Base-by-base conservation (phyloP, 2,113 vertebrate genomes). In the Boulengeromyrus knoepffleri region DNA sequence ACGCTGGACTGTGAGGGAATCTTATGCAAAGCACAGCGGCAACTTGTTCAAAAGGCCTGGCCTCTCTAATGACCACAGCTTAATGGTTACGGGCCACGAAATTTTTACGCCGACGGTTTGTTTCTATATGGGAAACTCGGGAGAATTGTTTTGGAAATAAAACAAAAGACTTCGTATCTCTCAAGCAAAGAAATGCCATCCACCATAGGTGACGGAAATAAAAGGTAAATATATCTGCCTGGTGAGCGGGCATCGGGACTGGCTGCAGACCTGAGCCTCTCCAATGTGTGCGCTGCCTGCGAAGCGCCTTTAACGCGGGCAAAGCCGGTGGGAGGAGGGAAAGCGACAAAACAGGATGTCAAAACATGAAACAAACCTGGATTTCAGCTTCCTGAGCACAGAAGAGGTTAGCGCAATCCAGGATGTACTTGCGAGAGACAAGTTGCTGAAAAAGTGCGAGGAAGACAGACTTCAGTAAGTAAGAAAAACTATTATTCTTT, bases 381-480 rank as follows among this genome's bases (percentile, higher is more conserved):
- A 88, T 36, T 62, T 88, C 58, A 88, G 58, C 45, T 88, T 50
- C 17, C 88, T 88, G 13, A 88, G 13, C 45, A 45, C 53, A 21
- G 88, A 88, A 42, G 62, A 88, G n/a, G 45, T 62, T 46, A 70
- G 15, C 13, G 45, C 66, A 24, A 49, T 88, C 46, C 42, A 58
- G 45, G n/a, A 70, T 27, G 88, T 88, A 24, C 88, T 88, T 27
- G 88, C 42, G 88, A 66, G 88, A 19, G 88, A 88, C 62, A 88
- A 66, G 58, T 10, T 24, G 31, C 88, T 88, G 45, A 77, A 77
- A 74, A 58, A 88, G 62, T 45, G 46, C 31, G 88, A 88, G 24
- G 45, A 74, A 17, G 88, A 88, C 45, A 88, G 62, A 88, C 12
- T 88, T 7, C 10, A 27, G 88, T 88, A 42, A 88, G 88, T 74